phyloP scores from a whole-genome alignment of 1,140 invertebrate species.

The Physella acuta region DNA sequence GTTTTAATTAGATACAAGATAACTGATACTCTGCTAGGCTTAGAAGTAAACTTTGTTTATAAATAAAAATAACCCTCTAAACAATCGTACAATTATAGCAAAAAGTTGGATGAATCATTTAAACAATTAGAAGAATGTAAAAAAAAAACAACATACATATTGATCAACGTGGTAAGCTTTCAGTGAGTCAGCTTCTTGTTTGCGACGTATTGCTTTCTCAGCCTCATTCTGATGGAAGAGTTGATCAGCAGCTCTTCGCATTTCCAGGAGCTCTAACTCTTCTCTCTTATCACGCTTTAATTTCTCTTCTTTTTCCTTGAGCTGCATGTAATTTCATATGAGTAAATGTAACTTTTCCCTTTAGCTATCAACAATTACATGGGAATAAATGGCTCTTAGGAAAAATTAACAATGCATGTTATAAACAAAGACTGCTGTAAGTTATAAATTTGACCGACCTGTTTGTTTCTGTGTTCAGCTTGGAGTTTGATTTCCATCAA shows the following conservation, averaged over 20 bases:
- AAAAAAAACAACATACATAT: constrained; percentile 43
- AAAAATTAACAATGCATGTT: too few relatives aligned
- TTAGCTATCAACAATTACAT: too few relatives aligned
- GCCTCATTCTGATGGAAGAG: constrained; percentile 56
- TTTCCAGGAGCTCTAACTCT: constrained; percentile 47
- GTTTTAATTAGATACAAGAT: too few relatives aligned
- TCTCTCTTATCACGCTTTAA: constrained; percentile 41
- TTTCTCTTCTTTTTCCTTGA: constrained; percentile 49
- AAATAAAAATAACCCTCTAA: too few relatives aligned
- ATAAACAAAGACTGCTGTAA: background rate
- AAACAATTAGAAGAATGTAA: too few relatives aligned
- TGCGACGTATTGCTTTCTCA: constrained; percentile 44
- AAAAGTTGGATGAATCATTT: too few relatives aligned
- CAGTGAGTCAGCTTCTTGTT: constrained; percentile 38
- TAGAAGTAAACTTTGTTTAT: too few relatives aligned
- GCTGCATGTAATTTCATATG: constrained; percentile 30
- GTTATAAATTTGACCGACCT: constrained; percentile 33
- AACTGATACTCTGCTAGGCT: too few relatives aligned
- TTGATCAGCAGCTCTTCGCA: constrained; percentile 52
- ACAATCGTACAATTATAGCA: too few relatives aligned
- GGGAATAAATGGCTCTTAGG: too few relatives aligned
- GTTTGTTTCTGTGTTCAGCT: constrained; percentile 46
- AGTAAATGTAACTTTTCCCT: too few relatives aligned
- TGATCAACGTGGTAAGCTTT: constrained; percentile 47
- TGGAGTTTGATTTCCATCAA: constrained; percentile 36